These are phyloP conservation scores for Eumerus sabulonum DNA, from an alignment of 2,888 invertebrate species.

Conservation along the genomic window DNA sequence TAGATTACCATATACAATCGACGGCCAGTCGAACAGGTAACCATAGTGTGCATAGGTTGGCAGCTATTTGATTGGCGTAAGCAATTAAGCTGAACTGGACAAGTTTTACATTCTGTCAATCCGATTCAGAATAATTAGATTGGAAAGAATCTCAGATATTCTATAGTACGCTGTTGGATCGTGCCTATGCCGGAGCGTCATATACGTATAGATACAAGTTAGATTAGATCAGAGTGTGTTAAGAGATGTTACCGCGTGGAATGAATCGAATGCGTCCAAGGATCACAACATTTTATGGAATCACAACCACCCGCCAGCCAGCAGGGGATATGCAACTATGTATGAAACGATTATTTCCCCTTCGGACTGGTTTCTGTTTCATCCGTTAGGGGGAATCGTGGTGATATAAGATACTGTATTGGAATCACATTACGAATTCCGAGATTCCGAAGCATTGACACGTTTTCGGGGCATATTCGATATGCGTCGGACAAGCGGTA, in stretches of 20 bases:
- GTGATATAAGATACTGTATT: conserved; percentile 47
- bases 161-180: no score
- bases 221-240: no score
- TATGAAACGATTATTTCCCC: conserved; percentile 24
- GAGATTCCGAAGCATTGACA: conserved; percentile 13
- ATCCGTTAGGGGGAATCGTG: conserved; percentile 38
- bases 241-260: conserved; percentile 3
- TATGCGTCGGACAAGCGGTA: background rate
- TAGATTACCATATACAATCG: background rate
- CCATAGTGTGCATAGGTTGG: conserved; percentile 31
- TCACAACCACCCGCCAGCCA: no score
- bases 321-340: conserved; percentile 18
- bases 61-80: conserved; percentile 15
- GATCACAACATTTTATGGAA: conserved; percentile 57
- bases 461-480: background rate
- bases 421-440: conserved; percentile 17
- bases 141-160: conserved; percentile 65
- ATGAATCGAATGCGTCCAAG: conserved; percentile 43
- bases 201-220: no score
- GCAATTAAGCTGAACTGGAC: conserved; percentile 37
- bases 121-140: conserved; percentile 57
- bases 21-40: conserved; percentile 25
- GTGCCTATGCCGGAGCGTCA: no score
- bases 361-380: conserved; percentile 36
- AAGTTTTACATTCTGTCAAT: conserved; percentile 49